Conservation (phyloP, 2,113 vertebrate species). For the Canis aureus region DNA sequence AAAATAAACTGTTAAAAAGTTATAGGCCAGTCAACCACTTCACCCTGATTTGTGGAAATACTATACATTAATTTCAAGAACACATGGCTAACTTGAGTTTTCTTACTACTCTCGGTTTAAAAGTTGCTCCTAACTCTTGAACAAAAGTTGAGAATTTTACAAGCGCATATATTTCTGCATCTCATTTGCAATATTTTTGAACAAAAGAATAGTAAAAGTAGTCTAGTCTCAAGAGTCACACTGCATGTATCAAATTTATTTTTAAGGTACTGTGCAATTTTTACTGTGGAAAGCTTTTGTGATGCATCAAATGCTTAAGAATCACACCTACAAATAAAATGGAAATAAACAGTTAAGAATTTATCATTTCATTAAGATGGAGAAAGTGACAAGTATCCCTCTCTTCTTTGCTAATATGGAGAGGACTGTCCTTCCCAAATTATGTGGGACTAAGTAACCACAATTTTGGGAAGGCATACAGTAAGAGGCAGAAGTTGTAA, state of each 20-base stretch:
- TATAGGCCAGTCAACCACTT: constrained; percentile 38
- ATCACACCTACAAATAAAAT: constrained; percentile 10
- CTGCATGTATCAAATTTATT: constrained; percentile 24
- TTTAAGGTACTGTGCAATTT: constrained; percentile 48
- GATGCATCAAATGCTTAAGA: constrained; percentile 42
- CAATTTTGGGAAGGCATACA: constrained; percentile 3
- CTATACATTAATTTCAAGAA: constrained; percentile 74
- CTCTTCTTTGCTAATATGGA: constrained; percentile 40
- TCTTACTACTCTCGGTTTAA: constrained; percentile 49
- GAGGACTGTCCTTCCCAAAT: neutral
- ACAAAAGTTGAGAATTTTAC: constrained; percentile 51
- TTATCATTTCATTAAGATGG: constrained; percentile 37
- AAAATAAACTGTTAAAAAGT: constrained; percentile 75
- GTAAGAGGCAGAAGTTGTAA: constrained; percentile 22
- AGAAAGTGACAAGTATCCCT: neutral
- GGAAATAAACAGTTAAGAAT: constrained; percentile 44
- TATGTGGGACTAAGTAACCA: neutral
- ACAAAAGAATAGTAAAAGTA: constrained; percentile 55
- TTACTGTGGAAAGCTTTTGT: neutral
- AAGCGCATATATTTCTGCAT: constrained; percentile 11
- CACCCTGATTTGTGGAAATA: constrained; percentile 63
- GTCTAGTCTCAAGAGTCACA: constrained; percentile 16
- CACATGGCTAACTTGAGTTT: constrained; percentile 70
- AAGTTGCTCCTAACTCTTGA: constrained; percentile 49
- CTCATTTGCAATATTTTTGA: constrained; percentile 20